Evolutionary conservation across 2,888 invertebrate species (phyloP).

Genomic region (Conomelus anceps): DNA sequence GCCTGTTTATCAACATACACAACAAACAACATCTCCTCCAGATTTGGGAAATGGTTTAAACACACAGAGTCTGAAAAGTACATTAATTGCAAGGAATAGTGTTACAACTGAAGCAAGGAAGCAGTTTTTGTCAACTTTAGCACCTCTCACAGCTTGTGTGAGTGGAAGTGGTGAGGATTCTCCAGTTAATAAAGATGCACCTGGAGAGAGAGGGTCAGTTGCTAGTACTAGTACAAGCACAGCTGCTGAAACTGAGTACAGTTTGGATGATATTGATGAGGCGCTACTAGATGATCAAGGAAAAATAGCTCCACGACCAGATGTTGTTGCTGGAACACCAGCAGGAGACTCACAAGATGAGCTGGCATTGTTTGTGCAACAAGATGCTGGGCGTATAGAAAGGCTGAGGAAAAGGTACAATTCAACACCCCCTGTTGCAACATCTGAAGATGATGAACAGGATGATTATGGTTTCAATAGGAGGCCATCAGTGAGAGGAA

Average conservation of each 20-base stretch:
- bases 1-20: conserved; percentile 28
- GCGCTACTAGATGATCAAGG: conserved; percentile 46
- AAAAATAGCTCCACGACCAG: conserved; percentile 47
- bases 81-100: conserved; percentile 40
- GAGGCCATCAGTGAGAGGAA: conserved; percentile 81
- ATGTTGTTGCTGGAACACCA: conserved; percentile 71
- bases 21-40: conserved; percentile 42
- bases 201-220: conserved; percentile 29
- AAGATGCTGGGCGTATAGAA: conserved; percentile 75
- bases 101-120: conserved; percentile 58
- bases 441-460: conserved; percentile 61
- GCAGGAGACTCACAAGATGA: conserved; percentile 51
- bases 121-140: conserved; percentile 71
- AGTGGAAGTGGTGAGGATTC: conserved; percentile 30
- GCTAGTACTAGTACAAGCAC: conserved; percentile 26
- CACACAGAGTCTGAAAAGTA: conserved; percentile 40
- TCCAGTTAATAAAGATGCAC: conserved; percentile 23
- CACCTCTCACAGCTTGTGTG: conserved; percentile 70
- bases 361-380: conserved; percentile 74
- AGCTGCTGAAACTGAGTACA: conserved; percentile 53
- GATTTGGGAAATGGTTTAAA: conserved; percentile 50
- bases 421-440: conserved; percentile 48
- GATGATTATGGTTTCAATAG: conserved; percentile 86
- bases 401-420: conserved; percentile 65
- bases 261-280: conserved; percentile 57